A percentile compares a stretch with the other conserved stretches of the same genome.
phyloP scores from a whole-genome alignment of 2,113 vertebrate species.

The Dasypus novemcinctus region DNA sequence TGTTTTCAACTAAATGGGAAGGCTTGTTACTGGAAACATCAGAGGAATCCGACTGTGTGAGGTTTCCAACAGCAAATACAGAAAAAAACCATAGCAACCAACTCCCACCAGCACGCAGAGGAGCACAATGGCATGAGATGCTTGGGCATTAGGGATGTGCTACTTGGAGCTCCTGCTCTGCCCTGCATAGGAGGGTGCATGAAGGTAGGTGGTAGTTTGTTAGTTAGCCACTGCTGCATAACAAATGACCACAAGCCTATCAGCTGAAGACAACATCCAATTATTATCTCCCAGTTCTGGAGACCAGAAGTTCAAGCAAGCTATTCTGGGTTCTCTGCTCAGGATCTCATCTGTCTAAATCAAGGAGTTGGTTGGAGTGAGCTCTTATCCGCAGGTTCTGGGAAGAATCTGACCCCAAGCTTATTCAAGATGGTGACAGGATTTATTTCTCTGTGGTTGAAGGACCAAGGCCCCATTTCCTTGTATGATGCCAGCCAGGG shows the following conservation, averaged over 20 bases:
- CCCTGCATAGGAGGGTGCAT: too few species aligned
- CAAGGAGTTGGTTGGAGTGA: too few species aligned
- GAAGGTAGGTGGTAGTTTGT: fast-evolving
- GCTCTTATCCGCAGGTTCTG: not conserved
- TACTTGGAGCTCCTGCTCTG: too few species aligned
- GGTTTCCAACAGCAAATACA: not conserved
- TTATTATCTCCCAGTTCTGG: not conserved
- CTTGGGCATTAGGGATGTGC: not conserved
- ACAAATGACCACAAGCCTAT: not conserved
- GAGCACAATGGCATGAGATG: too few species aligned
- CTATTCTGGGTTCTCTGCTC: not conserved
- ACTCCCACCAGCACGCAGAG: not conserved
- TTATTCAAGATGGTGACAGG: not conserved
- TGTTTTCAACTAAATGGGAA: slow-evolving; percentile 40
- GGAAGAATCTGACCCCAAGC: not conserved
- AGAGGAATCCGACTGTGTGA: not conserved
- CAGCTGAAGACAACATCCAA: not conserved
- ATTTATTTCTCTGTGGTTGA: not conserved
- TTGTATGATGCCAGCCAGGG: not conserved
- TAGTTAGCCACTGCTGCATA: too few species aligned
- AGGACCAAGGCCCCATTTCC: not conserved
- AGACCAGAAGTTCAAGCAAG: not conserved
- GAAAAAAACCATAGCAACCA: not conserved
- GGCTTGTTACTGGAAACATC: not conserved
- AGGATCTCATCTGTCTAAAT: not conserved